A percentile compares a stretch with the other conserved stretches of the same genome.
These are phyloP conservation scores for Melanocharis versteri DNA, from an alignment of 2,113 vertebrate genomes.

Conservation along the genomic window DNA sequence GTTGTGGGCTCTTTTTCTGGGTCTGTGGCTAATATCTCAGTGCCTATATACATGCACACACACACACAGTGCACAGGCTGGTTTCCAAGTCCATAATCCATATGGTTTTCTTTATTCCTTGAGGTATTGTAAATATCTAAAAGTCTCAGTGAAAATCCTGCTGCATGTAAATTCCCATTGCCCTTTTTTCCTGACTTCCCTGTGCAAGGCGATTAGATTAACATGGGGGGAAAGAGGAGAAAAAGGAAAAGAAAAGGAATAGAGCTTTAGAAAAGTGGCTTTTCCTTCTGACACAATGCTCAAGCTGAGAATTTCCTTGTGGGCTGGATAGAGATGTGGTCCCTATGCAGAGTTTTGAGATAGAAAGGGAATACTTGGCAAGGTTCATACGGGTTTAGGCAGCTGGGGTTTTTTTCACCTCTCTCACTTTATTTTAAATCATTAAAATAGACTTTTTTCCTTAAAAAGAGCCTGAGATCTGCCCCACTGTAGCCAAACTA, in stretches of 20 bases:
- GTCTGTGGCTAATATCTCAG: background rate
- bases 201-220: background rate
- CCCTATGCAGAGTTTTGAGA: background rate
- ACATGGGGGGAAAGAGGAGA: background rate
- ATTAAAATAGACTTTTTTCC: background rate
- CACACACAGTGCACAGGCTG: background rate
- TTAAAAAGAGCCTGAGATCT: background rate
- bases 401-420: background rate
- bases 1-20: constrained; percentile 10
- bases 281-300: background rate
- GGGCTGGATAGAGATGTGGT: background rate
- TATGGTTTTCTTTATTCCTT: background rate
- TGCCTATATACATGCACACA: background rate
- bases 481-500: background rate
- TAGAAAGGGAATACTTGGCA: background rate
- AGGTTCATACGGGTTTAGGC: background rate
- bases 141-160: background rate
- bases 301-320: background rate
- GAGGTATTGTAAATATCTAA: background rate
- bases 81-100: background rate
- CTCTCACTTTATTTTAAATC: no score
- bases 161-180: background rate
- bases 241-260: background rate
- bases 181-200: background rate
- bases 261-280: background rate